Evolutionary conservation across 2,888 invertebrate genomes (phyloP).

Genomic region (Heteropelma amictum): DNA sequence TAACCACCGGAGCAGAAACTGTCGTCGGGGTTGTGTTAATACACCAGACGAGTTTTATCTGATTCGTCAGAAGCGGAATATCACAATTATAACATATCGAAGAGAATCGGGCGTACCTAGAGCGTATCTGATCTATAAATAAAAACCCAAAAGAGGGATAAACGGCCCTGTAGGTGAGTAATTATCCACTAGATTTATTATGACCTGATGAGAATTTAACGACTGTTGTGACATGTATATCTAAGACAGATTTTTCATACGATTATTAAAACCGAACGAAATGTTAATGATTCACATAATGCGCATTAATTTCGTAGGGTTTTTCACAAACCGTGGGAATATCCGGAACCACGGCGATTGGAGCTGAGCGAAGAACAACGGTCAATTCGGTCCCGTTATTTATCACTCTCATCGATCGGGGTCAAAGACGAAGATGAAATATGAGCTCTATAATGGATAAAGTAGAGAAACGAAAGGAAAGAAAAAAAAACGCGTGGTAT

Average conservation of each 20-base stretch:
- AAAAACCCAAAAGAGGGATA: too few species aligned
- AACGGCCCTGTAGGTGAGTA: too few species aligned
- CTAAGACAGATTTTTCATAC: not conserved
- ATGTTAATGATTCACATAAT: slow-evolving; percentile 22
- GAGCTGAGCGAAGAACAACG: slow-evolving; percentile 50
- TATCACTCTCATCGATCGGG: slow-evolving; percentile 8
- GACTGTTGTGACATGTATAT: not conserved
- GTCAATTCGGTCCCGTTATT: slow-evolving; percentile 53
- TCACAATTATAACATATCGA: not conserved
- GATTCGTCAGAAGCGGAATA: not conserved
- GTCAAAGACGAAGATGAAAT: slow-evolving; percentile 11
- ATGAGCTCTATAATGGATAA: slow-evolving; percentile 34
- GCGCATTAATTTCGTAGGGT: slow-evolving; percentile 23
- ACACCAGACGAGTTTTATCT: not conserved
- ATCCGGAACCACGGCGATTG: slow-evolving; percentile 47
- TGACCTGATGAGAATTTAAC: not conserved
- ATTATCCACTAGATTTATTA: too few species aligned
- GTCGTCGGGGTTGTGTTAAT: too few species aligned
- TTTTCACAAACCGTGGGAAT: slow-evolving; percentile 62
- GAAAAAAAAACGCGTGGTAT: slow-evolving; percentile 9
- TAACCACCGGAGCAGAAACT: too few species aligned
- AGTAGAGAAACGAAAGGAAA: slow-evolving; percentile 12
- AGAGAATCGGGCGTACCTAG: too few species aligned
- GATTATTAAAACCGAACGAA: not conserved
- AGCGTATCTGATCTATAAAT: not conserved